These are phyloP conservation scores for Proisotoma minuta DNA, from an alignment of 2,888 invertebrate genomes.

Conservation along the genomic window DNA sequence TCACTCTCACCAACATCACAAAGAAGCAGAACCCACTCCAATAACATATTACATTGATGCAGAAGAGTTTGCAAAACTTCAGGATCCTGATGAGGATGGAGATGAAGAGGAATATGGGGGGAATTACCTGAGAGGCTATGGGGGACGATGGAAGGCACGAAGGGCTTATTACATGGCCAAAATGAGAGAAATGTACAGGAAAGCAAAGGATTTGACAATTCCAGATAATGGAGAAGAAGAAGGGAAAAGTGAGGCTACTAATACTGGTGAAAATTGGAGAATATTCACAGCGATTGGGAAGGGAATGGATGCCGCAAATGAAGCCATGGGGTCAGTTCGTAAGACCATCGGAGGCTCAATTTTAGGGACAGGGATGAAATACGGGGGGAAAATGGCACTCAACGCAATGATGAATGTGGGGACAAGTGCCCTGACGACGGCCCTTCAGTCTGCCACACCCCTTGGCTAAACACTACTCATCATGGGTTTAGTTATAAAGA, in stretches of 20 bases:
- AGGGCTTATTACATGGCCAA: background rate
- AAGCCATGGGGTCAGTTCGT: background rate
- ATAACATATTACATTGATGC: background rate
- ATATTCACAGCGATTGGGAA: conserved; percentile 9
- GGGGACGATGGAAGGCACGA: background rate
- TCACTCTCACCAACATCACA: background rate
- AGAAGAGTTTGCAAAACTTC: background rate
- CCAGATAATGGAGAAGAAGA: background rate
- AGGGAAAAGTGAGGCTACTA: background rate
- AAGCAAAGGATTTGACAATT: background rate
- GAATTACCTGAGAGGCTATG: background rate
- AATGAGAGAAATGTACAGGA: background rate
- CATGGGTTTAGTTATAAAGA: too few species aligned
- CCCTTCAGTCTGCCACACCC: background rate
- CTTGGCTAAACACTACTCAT: too few species aligned
- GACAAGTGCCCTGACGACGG: conserved; percentile 1
- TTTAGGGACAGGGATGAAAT: conserved; percentile 8
- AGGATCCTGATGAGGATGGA: background rate
- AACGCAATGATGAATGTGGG: conserved; percentile 4
- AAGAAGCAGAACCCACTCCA: background rate
- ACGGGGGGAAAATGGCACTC: conserved; percentile 5
- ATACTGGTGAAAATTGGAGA: background rate
- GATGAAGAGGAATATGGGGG: background rate
- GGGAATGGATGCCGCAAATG: conserved; percentile 5
- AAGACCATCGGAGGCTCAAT: background rate